phyloP scores from a whole-genome alignment of 2,797 vertebrate species.

The Falco columbarius region DNA sequence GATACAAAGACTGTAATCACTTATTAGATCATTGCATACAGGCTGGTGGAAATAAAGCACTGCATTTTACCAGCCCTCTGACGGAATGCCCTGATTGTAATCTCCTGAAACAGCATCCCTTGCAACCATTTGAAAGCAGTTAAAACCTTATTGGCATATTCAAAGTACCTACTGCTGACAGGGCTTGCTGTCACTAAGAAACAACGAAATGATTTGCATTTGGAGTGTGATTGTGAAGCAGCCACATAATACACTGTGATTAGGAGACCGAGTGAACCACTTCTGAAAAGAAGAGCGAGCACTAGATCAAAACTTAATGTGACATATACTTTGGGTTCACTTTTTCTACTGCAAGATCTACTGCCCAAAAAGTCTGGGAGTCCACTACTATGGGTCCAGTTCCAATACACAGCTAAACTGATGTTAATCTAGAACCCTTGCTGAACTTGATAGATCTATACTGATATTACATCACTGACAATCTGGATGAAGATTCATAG shows the following conservation, averaged over 20 bases:
- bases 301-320: not conserved
- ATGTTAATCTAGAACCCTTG: not conserved
- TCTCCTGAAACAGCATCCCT: constrained; percentile 12
- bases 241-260: constrained; percentile 65
- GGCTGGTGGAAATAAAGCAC: constrained; percentile 26
- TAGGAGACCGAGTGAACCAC: constrained; percentile 39
- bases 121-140: constrained; percentile 5
- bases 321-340: not conserved
- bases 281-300: not conserved
- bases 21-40: constrained; percentile 41
- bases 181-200: constrained; percentile 41
- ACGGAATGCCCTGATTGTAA: constrained; percentile 55
- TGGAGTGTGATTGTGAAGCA: constrained; percentile 65
- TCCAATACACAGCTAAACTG: not conserved
- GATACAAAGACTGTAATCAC: constrained; percentile 52
- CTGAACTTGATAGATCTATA: not conserved
- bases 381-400: not conserved
- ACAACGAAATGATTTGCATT: constrained; percentile 43
- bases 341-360: not conserved
- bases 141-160: constrained; percentile 28
- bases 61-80: constrained; percentile 21
- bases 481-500: not conserved
- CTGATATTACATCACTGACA: not conserved
- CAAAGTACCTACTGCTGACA: constrained; percentile 50
- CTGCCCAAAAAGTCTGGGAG: not conserved